Conservation (phyloP, 2,888 invertebrate genomes). For the Lomographa bimaculata region DNA sequence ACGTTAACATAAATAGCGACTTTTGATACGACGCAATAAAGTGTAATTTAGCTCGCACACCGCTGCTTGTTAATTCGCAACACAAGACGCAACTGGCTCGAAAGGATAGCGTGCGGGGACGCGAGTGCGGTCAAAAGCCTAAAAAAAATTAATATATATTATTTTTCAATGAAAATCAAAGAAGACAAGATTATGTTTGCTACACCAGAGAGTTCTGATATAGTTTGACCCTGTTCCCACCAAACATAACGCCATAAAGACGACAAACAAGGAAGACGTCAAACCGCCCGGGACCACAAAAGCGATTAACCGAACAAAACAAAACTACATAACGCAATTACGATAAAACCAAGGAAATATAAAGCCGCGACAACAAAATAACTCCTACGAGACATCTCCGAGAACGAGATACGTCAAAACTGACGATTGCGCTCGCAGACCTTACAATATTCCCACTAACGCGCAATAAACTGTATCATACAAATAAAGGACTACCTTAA, state of each 20-base stretch:
- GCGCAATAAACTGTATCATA: constrained; percentile 67
- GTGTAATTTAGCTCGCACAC: too few relatives aligned
- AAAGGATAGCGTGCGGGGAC: too few relatives aligned
- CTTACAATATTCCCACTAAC: constrained; percentile 56
- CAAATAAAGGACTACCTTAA: constrained; percentile 67
- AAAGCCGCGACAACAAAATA: constrained; percentile 11
- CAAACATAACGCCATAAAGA: constrained; percentile 6
- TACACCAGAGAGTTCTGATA: too few relatives aligned
- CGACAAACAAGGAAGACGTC: constrained; percentile 11
- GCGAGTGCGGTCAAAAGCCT: too few relatives aligned
- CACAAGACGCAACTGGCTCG: too few relatives aligned
- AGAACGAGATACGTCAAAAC: constrained; percentile 31
- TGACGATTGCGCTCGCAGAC: constrained; percentile 43
- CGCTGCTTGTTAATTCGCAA: too few relatives aligned
- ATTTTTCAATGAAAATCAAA: too few relatives aligned
- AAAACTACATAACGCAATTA: constrained; percentile 20
- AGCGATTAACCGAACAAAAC: constrained; percentile 17
- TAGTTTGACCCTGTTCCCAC: not conserved
- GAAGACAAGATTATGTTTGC: too few relatives aligned
- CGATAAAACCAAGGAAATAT: constrained; percentile 18
- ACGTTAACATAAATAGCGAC: too few relatives aligned
- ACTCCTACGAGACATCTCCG: constrained; percentile 11
- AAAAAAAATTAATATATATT: too few relatives aligned
- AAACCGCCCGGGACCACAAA: constrained; percentile 7
- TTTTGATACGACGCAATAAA: too few relatives aligned